Evolutionary conservation across 1,140 invertebrate species (phyloP).

Genomic region (Meteorus sp.): DNA sequence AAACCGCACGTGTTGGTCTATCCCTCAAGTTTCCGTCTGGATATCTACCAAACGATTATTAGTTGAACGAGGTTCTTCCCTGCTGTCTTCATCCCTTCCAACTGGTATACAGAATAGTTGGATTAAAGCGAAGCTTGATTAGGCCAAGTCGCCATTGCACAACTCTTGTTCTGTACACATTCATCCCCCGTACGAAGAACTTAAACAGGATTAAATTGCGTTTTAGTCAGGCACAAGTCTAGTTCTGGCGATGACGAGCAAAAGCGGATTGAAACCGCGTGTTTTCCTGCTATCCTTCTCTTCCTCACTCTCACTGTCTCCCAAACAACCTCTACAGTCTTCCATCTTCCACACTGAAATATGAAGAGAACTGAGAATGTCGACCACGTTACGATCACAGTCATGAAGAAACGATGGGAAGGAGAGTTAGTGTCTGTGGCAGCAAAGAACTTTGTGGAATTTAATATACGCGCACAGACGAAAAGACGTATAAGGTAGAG

Average conservation of each 20-base stretch:
- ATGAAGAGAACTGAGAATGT: constrained; percentile 1
- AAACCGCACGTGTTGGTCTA: neutral
- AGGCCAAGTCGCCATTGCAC: constrained; percentile 41
- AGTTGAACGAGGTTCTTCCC: constrained; percentile 50
- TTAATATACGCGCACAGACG: constrained; percentile 37
- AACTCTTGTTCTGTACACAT: constrained; percentile 22
- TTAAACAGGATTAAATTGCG: constrained; percentile 56
- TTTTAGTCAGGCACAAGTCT: constrained; percentile 49
- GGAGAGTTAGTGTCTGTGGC: neutral
- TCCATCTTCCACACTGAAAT: neutral
- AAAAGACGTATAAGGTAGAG: neutral
- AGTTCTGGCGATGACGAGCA: constrained; percentile 11
- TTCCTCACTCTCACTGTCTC: no score
- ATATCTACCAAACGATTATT: constrained; percentile 52
- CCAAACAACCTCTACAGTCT: neutral
- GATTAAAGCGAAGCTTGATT: constrained; percentile 53
- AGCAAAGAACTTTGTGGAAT: constrained; percentile 39
- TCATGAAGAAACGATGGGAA: neutral
- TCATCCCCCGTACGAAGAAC: constrained; percentile 32
- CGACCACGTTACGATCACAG: constrained; percentile 13
- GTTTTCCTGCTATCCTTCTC: no score
- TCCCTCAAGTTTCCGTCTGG: constrained; percentile 21
- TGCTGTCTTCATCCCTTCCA: no score
- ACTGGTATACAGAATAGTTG: constrained; percentile 28
- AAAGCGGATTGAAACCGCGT: no score